Evolutionary conservation across 2,797 vertebrate species (phyloP).

Genomic region (Xenentodon cancila): DNA sequence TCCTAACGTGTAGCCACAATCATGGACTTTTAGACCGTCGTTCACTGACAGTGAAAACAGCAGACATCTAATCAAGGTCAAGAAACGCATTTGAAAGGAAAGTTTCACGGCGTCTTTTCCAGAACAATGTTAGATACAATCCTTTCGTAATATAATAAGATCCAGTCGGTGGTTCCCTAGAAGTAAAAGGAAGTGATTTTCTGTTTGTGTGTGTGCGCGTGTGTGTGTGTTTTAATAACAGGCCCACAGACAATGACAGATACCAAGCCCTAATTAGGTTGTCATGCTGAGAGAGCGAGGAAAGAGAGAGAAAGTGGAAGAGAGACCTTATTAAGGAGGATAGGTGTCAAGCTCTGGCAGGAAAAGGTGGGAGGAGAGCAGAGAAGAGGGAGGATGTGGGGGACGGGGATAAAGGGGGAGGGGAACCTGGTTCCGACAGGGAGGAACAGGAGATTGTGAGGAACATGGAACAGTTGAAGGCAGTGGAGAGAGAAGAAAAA

Average conservation of each 20-base stretch:
- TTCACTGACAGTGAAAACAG: background rate
- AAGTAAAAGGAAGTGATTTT: constrained; percentile 33
- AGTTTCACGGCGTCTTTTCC: constrained; percentile 6
- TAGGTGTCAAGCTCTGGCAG: constrained; percentile 75
- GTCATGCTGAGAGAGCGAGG: constrained; percentile 70
- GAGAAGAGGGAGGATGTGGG: constrained; percentile 32
- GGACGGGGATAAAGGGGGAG: constrained; percentile 25
- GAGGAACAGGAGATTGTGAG: constrained; percentile 18
- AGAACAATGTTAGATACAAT: constrained; percentile 6
- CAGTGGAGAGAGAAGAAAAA: background rate
- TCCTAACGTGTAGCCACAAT: no score
- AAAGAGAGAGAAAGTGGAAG: constrained; percentile 32
- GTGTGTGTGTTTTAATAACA: constrained; percentile 68
- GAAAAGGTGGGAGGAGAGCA: constrained; percentile 60
- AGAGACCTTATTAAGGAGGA: constrained; percentile 73
- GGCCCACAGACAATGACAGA: constrained; percentile 78
- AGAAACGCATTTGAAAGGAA: constrained; percentile 13
- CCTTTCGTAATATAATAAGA: constrained; percentile 34
- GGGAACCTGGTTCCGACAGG: constrained; percentile 17
- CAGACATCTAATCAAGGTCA: constrained; percentile 3
- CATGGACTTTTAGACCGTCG: no score
- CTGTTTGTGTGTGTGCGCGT: constrained; percentile 13
- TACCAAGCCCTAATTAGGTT: constrained; percentile 80
- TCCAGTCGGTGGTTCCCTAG: constrained; percentile 40
- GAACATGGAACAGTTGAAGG: constrained; percentile 2